phyloP scores from a whole-genome alignment of 2,888 invertebrate genomes.

The Horisme vitalbata region DNA sequence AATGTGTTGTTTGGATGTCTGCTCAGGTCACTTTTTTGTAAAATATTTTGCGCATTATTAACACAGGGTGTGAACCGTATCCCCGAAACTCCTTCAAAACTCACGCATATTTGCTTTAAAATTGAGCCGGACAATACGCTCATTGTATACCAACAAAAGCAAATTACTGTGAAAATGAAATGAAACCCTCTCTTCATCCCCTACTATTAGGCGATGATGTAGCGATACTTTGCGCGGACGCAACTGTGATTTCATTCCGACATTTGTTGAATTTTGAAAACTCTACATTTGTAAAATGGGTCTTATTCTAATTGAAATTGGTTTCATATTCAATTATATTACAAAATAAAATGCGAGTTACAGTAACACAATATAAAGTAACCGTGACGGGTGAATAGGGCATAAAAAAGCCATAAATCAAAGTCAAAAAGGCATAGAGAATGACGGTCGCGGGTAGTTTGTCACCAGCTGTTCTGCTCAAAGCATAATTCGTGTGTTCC shows the following conservation, averaged over 20 bases:
- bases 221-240: conserved; percentile 75
- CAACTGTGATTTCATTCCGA: conserved; percentile 61
- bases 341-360: conserved; percentile 35
- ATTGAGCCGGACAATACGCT: conserved; percentile 70
- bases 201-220: conserved; percentile 80
- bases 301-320: conserved; percentile 31
- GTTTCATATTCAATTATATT: conserved; percentile 34
- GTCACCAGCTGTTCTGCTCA: conserved; percentile 75
- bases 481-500: conserved; percentile 64
- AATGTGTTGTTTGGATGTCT: too few species aligned
- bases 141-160: conserved; percentile 72
- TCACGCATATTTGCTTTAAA: conserved; percentile 75
- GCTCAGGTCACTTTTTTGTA: too few species aligned
- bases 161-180: conserved; percentile 81
- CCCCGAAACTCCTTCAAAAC: conserved; percentile 62
- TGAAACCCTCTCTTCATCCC: conserved; percentile 77
- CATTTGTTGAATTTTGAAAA: conserved; percentile 44
- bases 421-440: conserved; percentile 84
- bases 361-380: conserved; percentile 67
- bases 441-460: conserved; percentile 72
- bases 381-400: conserved; percentile 79
- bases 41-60: conserved; percentile 38
- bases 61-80: conserved; percentile 69
- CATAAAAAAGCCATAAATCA: conserved; percentile 83
- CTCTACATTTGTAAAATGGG: conserved; percentile 32